These are phyloP conservation scores for Polydrusus tereticollis DNA, from an alignment of 2,888 invertebrate species.

Conservation along the genomic window DNA sequence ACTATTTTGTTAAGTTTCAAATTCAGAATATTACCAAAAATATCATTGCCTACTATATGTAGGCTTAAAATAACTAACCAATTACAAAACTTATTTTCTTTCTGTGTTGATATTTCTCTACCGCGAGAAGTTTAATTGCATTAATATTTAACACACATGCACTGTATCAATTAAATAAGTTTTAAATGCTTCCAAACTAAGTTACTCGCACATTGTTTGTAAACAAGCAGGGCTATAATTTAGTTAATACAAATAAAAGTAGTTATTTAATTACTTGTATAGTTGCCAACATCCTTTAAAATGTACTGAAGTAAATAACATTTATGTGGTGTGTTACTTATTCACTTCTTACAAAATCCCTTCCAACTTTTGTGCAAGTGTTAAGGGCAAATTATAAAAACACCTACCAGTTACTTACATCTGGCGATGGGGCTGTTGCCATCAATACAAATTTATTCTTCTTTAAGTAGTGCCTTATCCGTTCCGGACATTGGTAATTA, in stretches of 20 bases:
- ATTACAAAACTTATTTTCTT: constrained; percentile 3
- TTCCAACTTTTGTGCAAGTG: too few relatives aligned
- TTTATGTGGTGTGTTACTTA: too few relatives aligned
- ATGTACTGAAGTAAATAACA: too few relatives aligned
- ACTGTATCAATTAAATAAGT: constrained; percentile 24
- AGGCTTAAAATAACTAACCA: constrained; percentile 14
- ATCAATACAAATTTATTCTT: too few relatives aligned
- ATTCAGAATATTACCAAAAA: neutral
- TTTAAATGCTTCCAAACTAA: constrained; percentile 11
- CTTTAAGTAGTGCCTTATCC: too few relatives aligned
- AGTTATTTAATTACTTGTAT: neutral
- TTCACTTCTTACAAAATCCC: too few relatives aligned
- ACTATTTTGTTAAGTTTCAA: neutral
- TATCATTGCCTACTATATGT: neutral
- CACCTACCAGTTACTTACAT: too few relatives aligned
- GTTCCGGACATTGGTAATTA: too few relatives aligned
- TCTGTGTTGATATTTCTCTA: constrained; percentile 13
- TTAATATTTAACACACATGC: constrained; percentile 35
- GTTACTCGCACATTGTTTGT: neutral
- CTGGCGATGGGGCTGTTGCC: too few relatives aligned
- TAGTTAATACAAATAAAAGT: neutral
- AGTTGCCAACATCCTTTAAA: neutral
- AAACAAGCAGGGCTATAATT: neutral
- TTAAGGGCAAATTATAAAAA: too few relatives aligned
- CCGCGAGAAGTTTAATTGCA: constrained; percentile 32